These are phyloP conservation scores for Seladonia tumulorum DNA, from an alignment of 2,888 invertebrate genomes.

Conservation along the genomic window DNA sequence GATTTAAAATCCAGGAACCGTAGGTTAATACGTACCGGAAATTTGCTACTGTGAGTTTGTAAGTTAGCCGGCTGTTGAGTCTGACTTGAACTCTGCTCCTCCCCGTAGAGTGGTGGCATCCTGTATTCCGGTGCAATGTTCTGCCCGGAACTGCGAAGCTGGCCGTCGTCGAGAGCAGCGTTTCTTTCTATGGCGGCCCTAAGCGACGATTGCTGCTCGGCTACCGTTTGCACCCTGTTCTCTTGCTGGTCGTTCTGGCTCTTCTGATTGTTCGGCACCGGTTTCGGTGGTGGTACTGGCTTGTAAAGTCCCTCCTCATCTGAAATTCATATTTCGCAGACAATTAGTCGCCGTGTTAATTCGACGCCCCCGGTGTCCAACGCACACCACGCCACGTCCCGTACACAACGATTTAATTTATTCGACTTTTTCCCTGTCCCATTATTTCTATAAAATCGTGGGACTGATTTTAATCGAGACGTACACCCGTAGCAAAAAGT, in stretches of 20 bases:
- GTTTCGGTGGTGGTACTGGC: conserved; percentile 87
- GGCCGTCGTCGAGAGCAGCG: conserved; percentile 81
- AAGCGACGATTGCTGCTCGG: conserved; percentile 71
- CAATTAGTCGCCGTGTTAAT: conserved; percentile 1
- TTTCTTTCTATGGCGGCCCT: conserved; percentile 61
- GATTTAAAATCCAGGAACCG: background rate
- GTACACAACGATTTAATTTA: background rate
- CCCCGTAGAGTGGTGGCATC: conserved; percentile 83
- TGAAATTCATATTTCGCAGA: conserved; percentile 66
- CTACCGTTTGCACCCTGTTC: conserved; percentile 86
- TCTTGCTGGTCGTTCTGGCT: conserved; percentile 85
- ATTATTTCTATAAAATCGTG: background rate
- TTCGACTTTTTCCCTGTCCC: background rate
- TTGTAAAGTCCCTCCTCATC: conserved; percentile 87
- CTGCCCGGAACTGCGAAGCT: conserved; percentile 78
- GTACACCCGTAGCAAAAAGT: background rate
- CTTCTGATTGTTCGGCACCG: conserved; percentile 84
- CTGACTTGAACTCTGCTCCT: conserved; percentile 84
- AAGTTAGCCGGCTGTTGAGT: conserved; percentile 84
- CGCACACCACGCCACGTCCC: background rate
- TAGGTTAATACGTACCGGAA: conserved; percentile 87
- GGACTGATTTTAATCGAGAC: background rate
- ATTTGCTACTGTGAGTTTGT: conserved; percentile 92
- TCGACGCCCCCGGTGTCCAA: background rate
- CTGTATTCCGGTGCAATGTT: conserved; percentile 78